Conservation (phyloP, 2,888 invertebrate species). For the Mamestra brassicae region DNA sequence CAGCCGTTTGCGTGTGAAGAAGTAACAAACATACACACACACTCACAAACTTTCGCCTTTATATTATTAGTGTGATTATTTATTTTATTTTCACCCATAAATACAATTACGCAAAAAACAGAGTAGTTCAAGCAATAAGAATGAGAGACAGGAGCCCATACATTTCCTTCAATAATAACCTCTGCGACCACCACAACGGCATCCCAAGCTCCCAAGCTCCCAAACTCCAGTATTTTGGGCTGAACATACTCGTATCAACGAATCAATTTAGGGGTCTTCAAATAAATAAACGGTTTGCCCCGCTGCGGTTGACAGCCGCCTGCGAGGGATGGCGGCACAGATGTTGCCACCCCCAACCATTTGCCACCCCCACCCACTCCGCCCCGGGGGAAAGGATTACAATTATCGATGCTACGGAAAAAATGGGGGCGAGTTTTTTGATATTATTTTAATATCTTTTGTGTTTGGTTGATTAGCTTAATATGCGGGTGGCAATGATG, state of each 20-base stretch:
- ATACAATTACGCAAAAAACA: no score
- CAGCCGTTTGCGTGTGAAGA: no score
- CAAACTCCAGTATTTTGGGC: conserved; percentile 45
- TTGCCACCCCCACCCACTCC: conserved; percentile 56
- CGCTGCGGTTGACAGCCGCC: conserved; percentile 86
- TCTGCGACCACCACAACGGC: background rate
- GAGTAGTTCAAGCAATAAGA: no score
- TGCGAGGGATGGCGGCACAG: conserved; percentile 85
- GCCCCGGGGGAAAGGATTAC: conserved; percentile 71
- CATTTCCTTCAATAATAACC: background rate
- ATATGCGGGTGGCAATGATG: conserved; percentile 14
- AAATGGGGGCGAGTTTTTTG: conserved; percentile 56
- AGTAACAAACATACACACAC: no score
- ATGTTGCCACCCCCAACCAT: conserved; percentile 72
- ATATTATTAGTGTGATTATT: no score
- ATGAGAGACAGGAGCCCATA: no score
- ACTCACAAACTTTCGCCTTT: no score
- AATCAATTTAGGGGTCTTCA: conserved; percentile 84
- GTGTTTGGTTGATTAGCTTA: conserved; percentile 47
- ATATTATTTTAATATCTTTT: conserved; percentile 62
- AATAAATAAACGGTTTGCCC: conserved; percentile 80
- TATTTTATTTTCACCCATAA: no score
- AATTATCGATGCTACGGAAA: conserved; percentile 74
- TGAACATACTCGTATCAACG: conserved; percentile 77
- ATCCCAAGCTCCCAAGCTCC: conserved; percentile 13